A percentile compares a stretch with the other conserved stretches of the same genome.
phyloP scores from a whole-genome alignment of 1,140 invertebrate species.

The Coenobita brevimanus region DNA sequence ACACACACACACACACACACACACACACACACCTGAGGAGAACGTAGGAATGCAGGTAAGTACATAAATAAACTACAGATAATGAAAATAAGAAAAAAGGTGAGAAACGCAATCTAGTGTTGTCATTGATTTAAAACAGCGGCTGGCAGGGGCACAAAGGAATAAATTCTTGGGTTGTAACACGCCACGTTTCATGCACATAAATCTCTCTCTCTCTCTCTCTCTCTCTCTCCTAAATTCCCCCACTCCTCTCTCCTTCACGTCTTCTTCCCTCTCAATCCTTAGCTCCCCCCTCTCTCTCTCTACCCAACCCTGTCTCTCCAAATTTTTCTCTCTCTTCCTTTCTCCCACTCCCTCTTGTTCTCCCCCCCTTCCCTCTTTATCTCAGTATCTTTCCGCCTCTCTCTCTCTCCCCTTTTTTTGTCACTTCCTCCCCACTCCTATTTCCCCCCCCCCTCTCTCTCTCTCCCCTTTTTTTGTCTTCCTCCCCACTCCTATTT shows the following conservation, averaged over 20 bases:
- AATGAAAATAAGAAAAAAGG: background rate
- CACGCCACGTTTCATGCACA: background rate
- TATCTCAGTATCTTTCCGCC: background rate
- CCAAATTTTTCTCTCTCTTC: too few species aligned
- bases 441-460: background rate
- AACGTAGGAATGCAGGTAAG: background rate
- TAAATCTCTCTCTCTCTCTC: constrained; percentile 25
- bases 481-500: background rate
- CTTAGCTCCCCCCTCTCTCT: background rate
- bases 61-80: background rate
- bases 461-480: background rate
- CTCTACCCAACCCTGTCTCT: too few species aligned
- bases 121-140: too few species aligned
- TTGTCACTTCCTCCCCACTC: background rate
- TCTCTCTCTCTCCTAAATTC: background rate
- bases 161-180: background rate
- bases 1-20: background rate
- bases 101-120: too few species aligned
- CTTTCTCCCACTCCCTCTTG: background rate
- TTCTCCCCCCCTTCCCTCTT: too few species aligned
- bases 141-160: background rate
- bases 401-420: background rate
- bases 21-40: background rate
- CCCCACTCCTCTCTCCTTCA: too few species aligned
- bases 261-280: background rate